Conservation (phyloP, 2,113 vertebrate species). For the Gadus macrocephalus region DNA sequence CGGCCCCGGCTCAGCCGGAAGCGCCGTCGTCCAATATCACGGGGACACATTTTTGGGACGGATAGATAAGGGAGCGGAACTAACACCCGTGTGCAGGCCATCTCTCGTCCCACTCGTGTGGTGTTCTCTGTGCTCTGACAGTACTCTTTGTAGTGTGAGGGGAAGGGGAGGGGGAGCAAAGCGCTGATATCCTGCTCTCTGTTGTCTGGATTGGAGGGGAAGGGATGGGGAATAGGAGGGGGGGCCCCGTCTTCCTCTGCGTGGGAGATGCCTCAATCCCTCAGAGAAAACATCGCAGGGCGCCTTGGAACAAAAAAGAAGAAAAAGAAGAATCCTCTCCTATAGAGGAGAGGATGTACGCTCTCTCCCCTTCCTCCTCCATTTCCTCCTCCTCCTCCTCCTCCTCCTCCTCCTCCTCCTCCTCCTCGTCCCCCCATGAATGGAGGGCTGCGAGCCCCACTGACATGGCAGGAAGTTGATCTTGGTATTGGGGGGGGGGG, state of each 20-base stretch:
- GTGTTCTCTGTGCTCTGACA: not conserved
- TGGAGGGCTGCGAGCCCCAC: constrained; percentile 49
- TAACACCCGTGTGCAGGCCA: not conserved
- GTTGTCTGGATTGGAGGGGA: not conserved
- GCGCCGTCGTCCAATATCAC: too few species aligned
- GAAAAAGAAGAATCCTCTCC: constrained; percentile 16
- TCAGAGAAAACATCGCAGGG: constrained; percentile 58
- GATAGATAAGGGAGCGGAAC: too few species aligned
- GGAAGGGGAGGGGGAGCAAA: constrained; percentile 3
- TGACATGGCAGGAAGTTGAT: constrained; percentile 73
- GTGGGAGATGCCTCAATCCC: constrained; percentile 56
- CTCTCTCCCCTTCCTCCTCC: constrained; percentile 6
- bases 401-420: not conserved
- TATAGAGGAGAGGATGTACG: constrained; percentile 39
- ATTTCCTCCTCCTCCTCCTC: not conserved
- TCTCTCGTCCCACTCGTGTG: too few species aligned
- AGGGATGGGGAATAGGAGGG: not conserved
- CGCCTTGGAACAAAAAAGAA: constrained; percentile 46
- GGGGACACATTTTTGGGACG: too few species aligned
- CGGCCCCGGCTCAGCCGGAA: too few species aligned
- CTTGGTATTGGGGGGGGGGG: constrained; percentile 51
- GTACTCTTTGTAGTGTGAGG: constrained; percentile 18
- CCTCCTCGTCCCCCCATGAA: constrained; percentile 27
- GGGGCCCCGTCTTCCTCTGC: constrained; percentile 49
- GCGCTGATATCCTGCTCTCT: constrained; percentile 49